phyloP scores from a whole-genome alignment of 2,888 invertebrate genomes.

The Melanophora roralis region DNA sequence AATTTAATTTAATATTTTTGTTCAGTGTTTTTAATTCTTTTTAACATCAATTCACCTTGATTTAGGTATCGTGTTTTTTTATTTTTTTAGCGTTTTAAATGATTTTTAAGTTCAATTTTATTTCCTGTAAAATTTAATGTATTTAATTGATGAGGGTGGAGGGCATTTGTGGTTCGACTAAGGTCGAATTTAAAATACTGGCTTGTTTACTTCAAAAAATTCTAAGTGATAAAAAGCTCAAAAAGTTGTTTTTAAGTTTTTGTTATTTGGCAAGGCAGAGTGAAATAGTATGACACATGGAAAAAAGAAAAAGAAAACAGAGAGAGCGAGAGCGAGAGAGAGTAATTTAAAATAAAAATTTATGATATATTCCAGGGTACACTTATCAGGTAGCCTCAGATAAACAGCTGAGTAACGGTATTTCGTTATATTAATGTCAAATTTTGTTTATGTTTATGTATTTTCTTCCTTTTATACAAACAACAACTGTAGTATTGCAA shows the following conservation, averaged over 20 bases:
- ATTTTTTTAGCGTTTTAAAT: slow-evolving; percentile 4
- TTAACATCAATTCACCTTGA: slow-evolving; percentile 12
- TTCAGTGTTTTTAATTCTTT: background rate
- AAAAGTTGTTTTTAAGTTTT: slow-evolving; percentile 2
- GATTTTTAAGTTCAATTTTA: background rate
- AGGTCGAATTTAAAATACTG: slow-evolving; percentile 21
- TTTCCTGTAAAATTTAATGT: background rate
- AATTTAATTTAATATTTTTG: background rate
- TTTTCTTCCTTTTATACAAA: too few relatives aligned
- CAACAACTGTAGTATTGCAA: too few relatives aligned
- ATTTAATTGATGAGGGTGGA: slow-evolving; percentile 26
- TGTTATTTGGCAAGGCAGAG: background rate
- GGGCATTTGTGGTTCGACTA: slow-evolving; percentile 46
- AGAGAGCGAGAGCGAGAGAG: background rate
- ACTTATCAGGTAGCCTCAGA: too few relatives aligned
- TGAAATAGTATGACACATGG: too few relatives aligned
- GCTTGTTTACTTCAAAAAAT: slow-evolving; percentile 14
- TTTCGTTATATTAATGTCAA: too few relatives aligned
- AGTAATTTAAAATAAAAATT: slow-evolving; percentile 7
- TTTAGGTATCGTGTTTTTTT: background rate
- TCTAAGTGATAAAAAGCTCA: slow-evolving; percentile 37
- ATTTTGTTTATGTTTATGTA: too few relatives aligned
- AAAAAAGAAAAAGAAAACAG: background rate
- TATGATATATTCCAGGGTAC: too few relatives aligned
- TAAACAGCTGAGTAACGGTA: too few relatives aligned